Base-by-base conservation (phyloP, 92 coral and sea anemone genomes). In the Virgularia gustaviana region DNA sequence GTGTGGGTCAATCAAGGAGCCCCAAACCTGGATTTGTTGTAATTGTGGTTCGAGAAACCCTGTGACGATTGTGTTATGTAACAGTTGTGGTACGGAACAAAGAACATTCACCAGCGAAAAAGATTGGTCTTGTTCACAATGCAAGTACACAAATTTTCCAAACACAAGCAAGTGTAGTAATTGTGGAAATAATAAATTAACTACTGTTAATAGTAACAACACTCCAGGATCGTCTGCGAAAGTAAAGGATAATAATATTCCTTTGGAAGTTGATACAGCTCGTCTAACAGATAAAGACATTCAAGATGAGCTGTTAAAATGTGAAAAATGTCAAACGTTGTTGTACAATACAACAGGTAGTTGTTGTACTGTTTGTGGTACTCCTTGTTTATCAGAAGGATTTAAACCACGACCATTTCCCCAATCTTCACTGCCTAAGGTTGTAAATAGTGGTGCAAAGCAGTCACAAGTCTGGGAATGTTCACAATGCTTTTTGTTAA, bases 381-480 rank as follows among this genome's bases (percentile, higher is more conserved):
- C 83, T 0, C 87, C 82, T 30, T 94, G 99, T 59, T 62, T 86
- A 28, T 76, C 84, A n/a, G 89, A 87, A n/a, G 96, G 96, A 22
- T 94, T 94, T 31, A 94, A 94, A 67, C 99, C 99, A 4, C 66
- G 96, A 45, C 95, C 96, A 8, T 89, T 94, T 49, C 99, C 99
- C 9, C 81, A 90, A 36, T 89, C 96, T n/a, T 92, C 98, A 23
- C 68, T 89, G 19, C 87, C 87, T 33, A 75, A 85, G 2, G 67
- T 73, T 27, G 45, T 53, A 16, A 82, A 63, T 41, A 54, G 61
- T 8, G 56, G 79, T 31, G 80, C 87, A 24, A n/a, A n/a, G n/a
- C n/a, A n/a, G n/a, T 68, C 71, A 65, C 87, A 87, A 20, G 38
- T 41, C 9, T 94, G 99, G 99, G 82, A 80, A 57, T 92, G 98